Evolutionary conservation across 2,113 vertebrate genomes (phyloP).

Genomic region (Daubentonia madagascariensis): DNA sequence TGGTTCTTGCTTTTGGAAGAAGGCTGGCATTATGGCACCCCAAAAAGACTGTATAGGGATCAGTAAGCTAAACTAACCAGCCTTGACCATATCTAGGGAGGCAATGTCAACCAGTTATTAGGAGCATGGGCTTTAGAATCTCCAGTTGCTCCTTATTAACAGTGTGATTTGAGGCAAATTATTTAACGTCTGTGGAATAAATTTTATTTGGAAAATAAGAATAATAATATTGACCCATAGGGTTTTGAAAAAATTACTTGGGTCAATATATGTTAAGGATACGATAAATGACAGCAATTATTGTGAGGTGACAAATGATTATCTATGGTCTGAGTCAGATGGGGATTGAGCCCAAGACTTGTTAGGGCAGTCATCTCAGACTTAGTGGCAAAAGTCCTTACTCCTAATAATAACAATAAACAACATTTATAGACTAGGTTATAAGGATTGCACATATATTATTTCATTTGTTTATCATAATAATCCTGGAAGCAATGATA

Average conservation of each 20-base stretch:
- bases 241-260: neutral
- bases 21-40: neutral
- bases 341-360: neutral
- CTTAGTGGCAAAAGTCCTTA: neutral
- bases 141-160: neutral
- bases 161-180: neutral
- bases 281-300: neutral
- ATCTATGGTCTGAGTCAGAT: neutral
- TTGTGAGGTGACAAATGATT: neutral
- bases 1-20: neutral
- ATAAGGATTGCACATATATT: neutral
- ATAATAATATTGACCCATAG: neutral
- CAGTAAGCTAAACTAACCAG: neutral
- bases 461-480: neutral
- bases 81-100: neutral
- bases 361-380: neutral
- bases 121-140: neutral
- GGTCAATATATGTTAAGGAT: neutral
- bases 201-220: conserved; percentile 9
- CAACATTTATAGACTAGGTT: neutral
- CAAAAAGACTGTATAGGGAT: neutral
- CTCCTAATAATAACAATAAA: neutral
- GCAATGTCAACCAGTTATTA: neutral
- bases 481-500: neutral
- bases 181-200: neutral